Percentiles rank a stretch among this genome's conserved stretches.
Conservation (phyloP, 2,888 invertebrate species). For the Ctena decussata region DNA sequence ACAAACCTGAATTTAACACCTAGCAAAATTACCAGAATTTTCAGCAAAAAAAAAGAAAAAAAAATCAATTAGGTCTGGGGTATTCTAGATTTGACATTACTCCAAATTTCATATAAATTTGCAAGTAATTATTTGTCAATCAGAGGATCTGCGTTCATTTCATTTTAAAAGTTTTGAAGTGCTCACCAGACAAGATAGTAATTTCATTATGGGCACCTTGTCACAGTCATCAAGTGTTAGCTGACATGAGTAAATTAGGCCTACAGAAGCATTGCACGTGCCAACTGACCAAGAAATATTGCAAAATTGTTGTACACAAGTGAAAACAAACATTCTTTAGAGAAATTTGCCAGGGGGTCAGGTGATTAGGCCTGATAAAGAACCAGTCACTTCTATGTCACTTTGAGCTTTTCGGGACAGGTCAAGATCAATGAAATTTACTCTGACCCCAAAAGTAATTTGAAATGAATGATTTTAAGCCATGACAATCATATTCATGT, state of each 20-base stretch:
- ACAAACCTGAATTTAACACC: too few species aligned
- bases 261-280: conserved; percentile 38
- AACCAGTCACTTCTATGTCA: conserved; percentile 50
- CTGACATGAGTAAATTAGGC: conserved; percentile 55
- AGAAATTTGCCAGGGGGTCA: conserved; percentile 15
- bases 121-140: background rate
- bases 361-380: conserved; percentile 50
- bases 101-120: background rate
- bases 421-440: conserved; percentile 63
- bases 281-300: conserved; percentile 47
- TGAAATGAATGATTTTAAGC: conserved; percentile 20
- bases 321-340: conserved; percentile 37
- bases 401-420: conserved; percentile 30
- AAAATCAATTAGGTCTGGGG: too few species aligned
- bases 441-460: conserved; percentile 25
- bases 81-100: background rate
- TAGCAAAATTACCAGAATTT: too few species aligned
- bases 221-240: conserved; percentile 17
- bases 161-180: background rate
- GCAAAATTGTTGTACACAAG: conserved; percentile 30
- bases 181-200: background rate
- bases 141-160: background rate
- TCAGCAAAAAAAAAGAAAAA: too few species aligned
- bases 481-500: background rate
- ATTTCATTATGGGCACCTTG: conserved; percentile 16